phyloP scores from a whole-genome alignment of 2,888 invertebrate species.

The Aelia acuminata region DNA sequence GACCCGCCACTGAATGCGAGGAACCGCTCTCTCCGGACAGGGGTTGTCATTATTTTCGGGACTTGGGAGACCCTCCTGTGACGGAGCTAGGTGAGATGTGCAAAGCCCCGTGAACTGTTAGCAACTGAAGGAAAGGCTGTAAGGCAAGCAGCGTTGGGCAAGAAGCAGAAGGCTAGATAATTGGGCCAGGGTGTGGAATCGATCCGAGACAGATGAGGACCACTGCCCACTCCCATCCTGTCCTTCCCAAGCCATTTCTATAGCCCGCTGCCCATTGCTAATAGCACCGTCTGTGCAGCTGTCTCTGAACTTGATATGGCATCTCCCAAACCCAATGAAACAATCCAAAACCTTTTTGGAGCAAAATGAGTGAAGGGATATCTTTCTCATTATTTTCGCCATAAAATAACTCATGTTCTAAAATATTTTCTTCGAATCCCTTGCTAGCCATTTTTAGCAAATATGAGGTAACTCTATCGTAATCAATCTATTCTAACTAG shows the following conservation, averaged over 20 bases:
- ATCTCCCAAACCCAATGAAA: no score
- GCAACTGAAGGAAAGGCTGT: neutral
- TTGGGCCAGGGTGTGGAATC: neutral
- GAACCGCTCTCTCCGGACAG: no score
- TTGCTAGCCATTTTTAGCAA: no score
- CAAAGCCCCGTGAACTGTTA: conserved; percentile 26
- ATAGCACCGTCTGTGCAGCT: neutral
- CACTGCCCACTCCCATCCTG: neutral
- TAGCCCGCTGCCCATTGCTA: neutral
- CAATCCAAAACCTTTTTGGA: no score
- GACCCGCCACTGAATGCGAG: no score
- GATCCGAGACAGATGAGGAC: neutral
- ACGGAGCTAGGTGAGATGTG: neutral
- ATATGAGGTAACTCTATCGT: no score
- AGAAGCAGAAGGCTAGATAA: neutral
- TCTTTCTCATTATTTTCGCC: no score
- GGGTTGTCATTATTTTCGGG: neutral
- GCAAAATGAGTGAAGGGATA: no score
- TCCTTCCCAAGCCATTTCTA: neutral
- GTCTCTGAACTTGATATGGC: no score
- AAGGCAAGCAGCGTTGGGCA: neutral
- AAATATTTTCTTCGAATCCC: no score
- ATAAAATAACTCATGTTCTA: no score
- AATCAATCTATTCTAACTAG: no score
- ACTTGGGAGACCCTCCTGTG: neutral